phyloP scores from a whole-genome alignment of 2,888 invertebrate genomes.

The Ditula angustiorana region DNA sequence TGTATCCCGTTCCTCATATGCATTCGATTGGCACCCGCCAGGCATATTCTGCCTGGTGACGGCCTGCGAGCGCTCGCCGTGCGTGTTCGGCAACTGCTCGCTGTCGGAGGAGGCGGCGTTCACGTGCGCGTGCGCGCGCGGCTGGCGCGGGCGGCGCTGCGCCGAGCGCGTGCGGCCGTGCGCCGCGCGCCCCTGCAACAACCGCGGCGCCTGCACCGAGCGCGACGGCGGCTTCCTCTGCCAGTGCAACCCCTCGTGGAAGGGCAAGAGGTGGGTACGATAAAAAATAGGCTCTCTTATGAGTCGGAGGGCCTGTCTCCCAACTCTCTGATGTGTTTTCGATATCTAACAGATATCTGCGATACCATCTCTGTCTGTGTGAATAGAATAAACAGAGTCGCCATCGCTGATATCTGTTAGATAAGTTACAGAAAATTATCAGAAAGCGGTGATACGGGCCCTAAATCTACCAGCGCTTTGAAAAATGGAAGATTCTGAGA shows the following conservation, averaged over 20 bases:
- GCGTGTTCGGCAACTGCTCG: constrained; percentile 88
- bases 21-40: constrained; percentile 51
- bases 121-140: constrained; percentile 88
- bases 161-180: constrained; percentile 89
- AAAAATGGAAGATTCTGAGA: too few species aligned
- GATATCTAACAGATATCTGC: too few species aligned
- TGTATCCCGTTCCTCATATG: too few species aligned
- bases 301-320: too few species aligned
- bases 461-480: too few species aligned
- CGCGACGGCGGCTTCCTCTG: constrained; percentile 88
- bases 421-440: too few species aligned
- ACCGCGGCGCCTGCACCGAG: constrained; percentile 90
- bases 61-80: constrained; percentile 90
- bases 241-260: constrained; percentile 91
- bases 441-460: too few species aligned
- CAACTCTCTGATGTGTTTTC: too few species aligned
- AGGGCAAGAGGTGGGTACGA: constrained; percentile 80
- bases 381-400: too few species aligned
- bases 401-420: too few species aligned
- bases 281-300: too few species aligned
- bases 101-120: constrained; percentile 72
- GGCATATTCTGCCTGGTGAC: constrained; percentile 91
- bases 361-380: too few species aligned
- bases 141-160: constrained; percentile 89
- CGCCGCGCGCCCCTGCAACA: constrained; percentile 90